These are phyloP conservation scores for Leptogaster cylindrica DNA, from an alignment of 2,888 invertebrate species.

Conservation along the genomic window DNA sequence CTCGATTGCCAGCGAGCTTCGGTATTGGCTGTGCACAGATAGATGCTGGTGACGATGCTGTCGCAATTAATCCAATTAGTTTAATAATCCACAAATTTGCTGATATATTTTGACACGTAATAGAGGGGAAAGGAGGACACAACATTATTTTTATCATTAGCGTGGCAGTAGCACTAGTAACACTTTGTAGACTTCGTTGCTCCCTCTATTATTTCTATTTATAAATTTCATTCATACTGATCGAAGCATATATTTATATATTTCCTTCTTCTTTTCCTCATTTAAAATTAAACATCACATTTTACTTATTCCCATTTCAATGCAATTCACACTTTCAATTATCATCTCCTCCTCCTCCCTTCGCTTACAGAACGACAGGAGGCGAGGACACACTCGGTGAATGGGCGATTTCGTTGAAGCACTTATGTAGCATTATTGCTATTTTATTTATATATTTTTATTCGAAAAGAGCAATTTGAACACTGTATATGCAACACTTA, in stretches of 20 bases:
- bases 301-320: slow-evolving; percentile 27
- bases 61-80: slow-evolving; percentile 37
- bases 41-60: slow-evolving; percentile 10
- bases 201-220: slow-evolving; percentile 28
- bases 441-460: no score
- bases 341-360: neutral
- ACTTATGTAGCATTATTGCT: slow-evolving; percentile 29
- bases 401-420: slow-evolving; percentile 14
- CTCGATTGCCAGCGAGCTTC: slow-evolving; percentile 7
- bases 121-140: slow-evolving; percentile 20
- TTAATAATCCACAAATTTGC: slow-evolving; percentile 38
- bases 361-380: neutral
- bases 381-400: slow-evolving; percentile 28
- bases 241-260: neutral
- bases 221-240: slow-evolving; percentile 34
- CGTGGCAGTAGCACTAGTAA: no score
- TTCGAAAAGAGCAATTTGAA: no score
- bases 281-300: slow-evolving; percentile 38
- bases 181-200: slow-evolving; percentile 5
- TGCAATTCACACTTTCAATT: slow-evolving; percentile 15
- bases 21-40: slow-evolving; percentile 16
- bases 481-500: neutral
- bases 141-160: slow-evolving; percentile 34
- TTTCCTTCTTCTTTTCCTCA: slow-evolving; percentile 38
- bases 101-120: slow-evolving; percentile 23